Conservation (phyloP, 1,140 invertebrate genomes). For the Limonius californicus region DNA sequence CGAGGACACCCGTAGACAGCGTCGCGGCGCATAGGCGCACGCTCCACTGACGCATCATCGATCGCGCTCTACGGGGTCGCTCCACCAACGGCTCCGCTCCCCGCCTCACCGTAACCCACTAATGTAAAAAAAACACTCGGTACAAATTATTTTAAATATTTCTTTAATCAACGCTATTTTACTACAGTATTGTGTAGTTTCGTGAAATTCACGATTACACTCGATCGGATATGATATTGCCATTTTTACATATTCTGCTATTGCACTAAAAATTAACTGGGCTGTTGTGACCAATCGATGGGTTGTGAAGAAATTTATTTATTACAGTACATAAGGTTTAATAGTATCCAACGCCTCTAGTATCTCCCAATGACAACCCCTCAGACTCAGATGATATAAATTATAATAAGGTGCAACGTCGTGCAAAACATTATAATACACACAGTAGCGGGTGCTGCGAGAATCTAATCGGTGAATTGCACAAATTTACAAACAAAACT, state of each 20-base stretch:
- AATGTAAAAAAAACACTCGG: no score
- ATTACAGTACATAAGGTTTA: slow-evolving; percentile 12
- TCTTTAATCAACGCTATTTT: slow-evolving; percentile 46
- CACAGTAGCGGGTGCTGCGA: slow-evolving; percentile 27
- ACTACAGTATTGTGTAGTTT: slow-evolving; percentile 44
- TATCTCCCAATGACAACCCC: background rate
- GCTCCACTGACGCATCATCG: background rate
- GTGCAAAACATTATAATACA: slow-evolving; percentile 31
- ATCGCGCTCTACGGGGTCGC: background rate
- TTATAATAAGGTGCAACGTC: slow-evolving; percentile 27
- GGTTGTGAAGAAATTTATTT: slow-evolving; percentile 15
- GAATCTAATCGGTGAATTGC: slow-evolving; percentile 28
- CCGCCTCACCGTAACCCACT: background rate
- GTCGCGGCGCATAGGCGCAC: slow-evolving; percentile 27
- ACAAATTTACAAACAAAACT: slow-evolving; percentile 27
- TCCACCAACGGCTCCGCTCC: background rate
- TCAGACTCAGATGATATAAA: background rate
- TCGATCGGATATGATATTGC: slow-evolving; percentile 45
- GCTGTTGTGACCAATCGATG: slow-evolving; percentile 27
- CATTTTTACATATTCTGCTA: slow-evolving; percentile 44
- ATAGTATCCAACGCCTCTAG: slow-evolving; percentile 1
- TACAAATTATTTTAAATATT: slow-evolving; percentile 39
- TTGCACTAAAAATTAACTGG: slow-evolving; percentile 39
- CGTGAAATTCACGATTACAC: slow-evolving; percentile 38
- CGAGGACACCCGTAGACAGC: slow-evolving; percentile 26